A percentile compares a stretch with the other conserved stretches of the same genome.
Conservation (phyloP, 92 coral and sea anemone species). For the Epizoanthus illoricatus region DNA sequence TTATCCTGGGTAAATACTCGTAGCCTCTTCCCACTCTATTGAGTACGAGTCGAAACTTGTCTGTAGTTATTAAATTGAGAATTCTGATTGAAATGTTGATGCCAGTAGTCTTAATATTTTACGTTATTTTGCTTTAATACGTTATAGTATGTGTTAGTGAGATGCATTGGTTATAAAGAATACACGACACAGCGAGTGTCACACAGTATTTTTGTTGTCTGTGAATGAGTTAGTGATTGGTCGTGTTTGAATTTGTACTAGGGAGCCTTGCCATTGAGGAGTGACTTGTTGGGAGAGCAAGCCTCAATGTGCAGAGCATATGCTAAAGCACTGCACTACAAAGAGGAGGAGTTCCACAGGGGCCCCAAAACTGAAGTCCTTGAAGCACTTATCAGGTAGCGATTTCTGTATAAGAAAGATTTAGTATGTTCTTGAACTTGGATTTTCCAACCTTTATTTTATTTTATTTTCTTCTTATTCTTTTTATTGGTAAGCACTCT, state of each 20-base stretch:
- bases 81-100: too few relatives aligned
- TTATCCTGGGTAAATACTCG: too few relatives aligned
- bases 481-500: not conserved
- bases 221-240: not conserved
- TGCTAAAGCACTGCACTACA: slow-evolving; percentile 99
- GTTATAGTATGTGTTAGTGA: too few relatives aligned
- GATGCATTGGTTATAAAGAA: too few relatives aligned
- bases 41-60: too few relatives aligned
- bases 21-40: not conserved
- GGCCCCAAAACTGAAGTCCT: slow-evolving; percentile 93
- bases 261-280: slow-evolving; percentile 94
- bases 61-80: too few relatives aligned
- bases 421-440: not conserved
- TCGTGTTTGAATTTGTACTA: not conserved
- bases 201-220: not conserved
- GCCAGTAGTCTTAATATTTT: too few relatives aligned
- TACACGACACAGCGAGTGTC: too few relatives aligned
- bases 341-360: slow-evolving; percentile 96
- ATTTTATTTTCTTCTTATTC: not conserved
- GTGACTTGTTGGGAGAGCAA: slow-evolving; percentile 92
- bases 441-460: not conserved
- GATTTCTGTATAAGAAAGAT: not conserved
- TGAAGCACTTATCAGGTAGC: slow-evolving; percentile 90
- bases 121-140: too few relatives aligned
- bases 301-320: slow-evolving; percentile 98